Conservation (phyloP, 2,797 vertebrate species). For the Notolabrus celidotus region DNA sequence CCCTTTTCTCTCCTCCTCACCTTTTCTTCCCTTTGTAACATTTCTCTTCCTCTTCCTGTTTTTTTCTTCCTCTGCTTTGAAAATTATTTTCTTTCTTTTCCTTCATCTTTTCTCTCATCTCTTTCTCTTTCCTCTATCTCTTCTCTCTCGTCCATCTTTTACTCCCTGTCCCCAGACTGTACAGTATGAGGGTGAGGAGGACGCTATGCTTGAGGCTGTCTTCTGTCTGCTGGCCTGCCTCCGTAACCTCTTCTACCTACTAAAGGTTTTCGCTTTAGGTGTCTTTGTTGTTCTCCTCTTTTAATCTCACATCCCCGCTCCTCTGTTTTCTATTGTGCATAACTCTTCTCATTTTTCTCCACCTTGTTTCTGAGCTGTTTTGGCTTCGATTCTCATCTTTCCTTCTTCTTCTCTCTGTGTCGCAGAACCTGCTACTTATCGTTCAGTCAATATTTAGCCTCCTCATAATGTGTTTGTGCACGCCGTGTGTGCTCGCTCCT, state of each 20-base stretch:
- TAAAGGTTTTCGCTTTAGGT: conserved; percentile 88
- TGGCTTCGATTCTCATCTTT: neutral
- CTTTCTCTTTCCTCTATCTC: conserved; percentile 4
- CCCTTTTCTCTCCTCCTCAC: conserved; percentile 21
- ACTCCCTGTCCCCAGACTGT: conserved; percentile 61
- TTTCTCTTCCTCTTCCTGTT: neutral
- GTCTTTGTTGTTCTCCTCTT: conserved; percentile 72
- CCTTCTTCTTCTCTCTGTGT: conserved; percentile 1
- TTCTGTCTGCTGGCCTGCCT: conserved; percentile 98
- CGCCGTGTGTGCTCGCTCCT: conserved; percentile 15
- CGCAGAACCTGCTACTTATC: neutral
- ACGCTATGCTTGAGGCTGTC: conserved; percentile 95
- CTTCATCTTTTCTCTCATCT: conserved; percentile 5
- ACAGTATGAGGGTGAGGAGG: conserved; percentile 94
- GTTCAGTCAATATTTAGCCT: neutral
- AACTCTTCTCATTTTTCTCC: neutral
- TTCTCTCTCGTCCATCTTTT: conserved; percentile 14
- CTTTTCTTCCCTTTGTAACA: conserved; percentile 12
- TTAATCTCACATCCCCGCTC: neutral
- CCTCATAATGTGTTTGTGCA: conserved; percentile 16
- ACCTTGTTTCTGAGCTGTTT: conserved; percentile 14
- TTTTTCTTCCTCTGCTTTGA: neutral
- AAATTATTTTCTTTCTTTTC: neutral
- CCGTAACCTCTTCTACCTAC: conserved; percentile 98
- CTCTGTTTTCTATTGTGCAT: neutral